Evolutionary conservation across 2,888 invertebrate genomes (phyloP).

Genomic region (Zelleria hepariella): DNA sequence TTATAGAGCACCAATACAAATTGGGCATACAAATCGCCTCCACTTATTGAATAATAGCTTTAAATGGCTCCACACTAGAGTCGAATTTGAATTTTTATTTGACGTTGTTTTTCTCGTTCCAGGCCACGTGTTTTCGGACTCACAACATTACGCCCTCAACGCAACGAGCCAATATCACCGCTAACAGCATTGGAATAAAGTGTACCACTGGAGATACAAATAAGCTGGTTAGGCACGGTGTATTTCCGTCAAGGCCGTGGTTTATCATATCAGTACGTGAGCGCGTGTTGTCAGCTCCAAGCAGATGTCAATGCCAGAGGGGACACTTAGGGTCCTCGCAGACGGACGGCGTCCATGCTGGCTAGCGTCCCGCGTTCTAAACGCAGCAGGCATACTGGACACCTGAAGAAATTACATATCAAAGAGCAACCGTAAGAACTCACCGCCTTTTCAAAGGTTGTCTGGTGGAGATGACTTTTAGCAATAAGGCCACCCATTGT

Average conservation of each 20-base stretch:
- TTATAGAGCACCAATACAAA: neutral
- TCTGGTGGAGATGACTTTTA: too few relatives aligned
- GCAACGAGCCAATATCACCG: neutral
- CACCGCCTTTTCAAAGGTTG: too few relatives aligned
- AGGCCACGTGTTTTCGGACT: slow-evolving; percentile 7
- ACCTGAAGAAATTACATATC: too few relatives aligned
- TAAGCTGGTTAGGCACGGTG: neutral
- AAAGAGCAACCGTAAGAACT: too few relatives aligned
- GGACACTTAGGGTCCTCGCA: neutral
- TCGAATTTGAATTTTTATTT: slow-evolving; percentile 12
- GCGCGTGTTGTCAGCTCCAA: neutral
- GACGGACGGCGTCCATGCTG: too few relatives aligned
- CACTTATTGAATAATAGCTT: neutral
- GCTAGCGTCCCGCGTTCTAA: too few relatives aligned
- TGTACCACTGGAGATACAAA: neutral
- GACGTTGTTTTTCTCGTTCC: slow-evolving; percentile 4
- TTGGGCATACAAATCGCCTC: neutral
- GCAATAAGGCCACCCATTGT: too few relatives aligned
- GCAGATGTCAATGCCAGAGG: neutral
- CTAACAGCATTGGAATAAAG: neutral
- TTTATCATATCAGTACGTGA: neutral
- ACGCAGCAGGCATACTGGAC: too few relatives aligned
- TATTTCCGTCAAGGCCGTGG: neutral
- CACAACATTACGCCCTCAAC: neutral
- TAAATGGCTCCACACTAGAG: slow-evolving; percentile 2